Conservation (phyloP, 2,888 invertebrate species). For the Alcis repandata region DNA sequence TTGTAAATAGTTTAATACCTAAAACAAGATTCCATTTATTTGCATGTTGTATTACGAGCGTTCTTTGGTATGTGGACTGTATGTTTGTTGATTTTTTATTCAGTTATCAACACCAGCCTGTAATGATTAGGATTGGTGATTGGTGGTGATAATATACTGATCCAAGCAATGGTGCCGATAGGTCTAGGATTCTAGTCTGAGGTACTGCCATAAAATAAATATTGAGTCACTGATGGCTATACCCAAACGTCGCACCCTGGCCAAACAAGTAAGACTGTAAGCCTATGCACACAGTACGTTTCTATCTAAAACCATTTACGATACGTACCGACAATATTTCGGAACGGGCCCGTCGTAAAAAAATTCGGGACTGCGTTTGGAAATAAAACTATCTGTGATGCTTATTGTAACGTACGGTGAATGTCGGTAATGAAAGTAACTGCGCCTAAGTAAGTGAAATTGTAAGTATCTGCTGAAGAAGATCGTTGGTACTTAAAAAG, state of each 20-base stretch:
- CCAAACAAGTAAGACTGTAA: conserved; percentile 1
- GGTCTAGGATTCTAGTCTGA: not conserved
- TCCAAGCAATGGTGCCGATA: no score
- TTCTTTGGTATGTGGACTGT: no score
- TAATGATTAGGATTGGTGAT: no score
- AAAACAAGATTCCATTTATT: no score
- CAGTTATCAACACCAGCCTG: no score
- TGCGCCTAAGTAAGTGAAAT: not conserved
- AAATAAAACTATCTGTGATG: conserved; percentile 18
- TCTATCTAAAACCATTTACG: conserved; percentile 25
- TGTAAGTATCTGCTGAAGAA: not conserved
- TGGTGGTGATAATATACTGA: no score
- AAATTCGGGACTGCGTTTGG: conserved; percentile 1
- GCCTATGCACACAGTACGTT: conserved; percentile 12
- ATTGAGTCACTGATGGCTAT: no score
- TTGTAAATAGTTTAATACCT: no score
- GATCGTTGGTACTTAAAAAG: no score
- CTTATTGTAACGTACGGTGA: conserved; percentile 2
- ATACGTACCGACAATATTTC: conserved; percentile 25
- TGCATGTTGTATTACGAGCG: no score
- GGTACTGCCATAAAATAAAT: not conserved
- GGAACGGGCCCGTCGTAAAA: conserved; percentile 19
- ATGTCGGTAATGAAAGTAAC: not conserved
- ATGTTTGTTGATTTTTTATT: no score
- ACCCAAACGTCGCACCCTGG: not conserved